Percentiles rank a stretch among this genome's conserved stretches.
Evolutionary conservation across 2,113 vertebrate species (phyloP).

Genomic region (Vulpes ferrilata): DNA sequence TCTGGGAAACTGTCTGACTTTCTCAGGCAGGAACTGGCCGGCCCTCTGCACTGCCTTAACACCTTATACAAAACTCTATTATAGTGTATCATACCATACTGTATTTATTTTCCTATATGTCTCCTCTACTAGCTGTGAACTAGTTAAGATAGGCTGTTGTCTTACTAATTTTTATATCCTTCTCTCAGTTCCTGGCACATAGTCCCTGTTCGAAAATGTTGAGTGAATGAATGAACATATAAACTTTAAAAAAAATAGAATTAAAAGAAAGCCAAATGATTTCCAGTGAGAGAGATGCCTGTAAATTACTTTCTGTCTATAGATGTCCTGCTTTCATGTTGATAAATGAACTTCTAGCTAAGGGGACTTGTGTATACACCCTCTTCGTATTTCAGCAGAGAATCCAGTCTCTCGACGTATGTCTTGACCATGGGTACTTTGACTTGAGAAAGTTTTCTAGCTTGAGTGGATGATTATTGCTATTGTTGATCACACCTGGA

Average conservation of each 20-base stretch:
- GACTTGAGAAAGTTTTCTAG: conserved; percentile 33
- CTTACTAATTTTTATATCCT: conserved; percentile 24
- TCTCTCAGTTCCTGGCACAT: not conserved
- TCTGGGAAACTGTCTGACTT: not conserved
- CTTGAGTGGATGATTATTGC: not conserved
- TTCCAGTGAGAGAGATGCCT: not conserved
- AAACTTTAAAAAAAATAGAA: not conserved
- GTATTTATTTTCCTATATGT: not conserved
- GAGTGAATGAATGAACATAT: conserved; percentile 35
- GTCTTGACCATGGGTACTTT: not conserved
- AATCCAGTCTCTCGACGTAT: not conserved
- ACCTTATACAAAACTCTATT: not conserved
- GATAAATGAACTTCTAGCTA: not conserved
- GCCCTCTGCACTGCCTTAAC: not conserved
- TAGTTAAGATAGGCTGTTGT: not conserved
- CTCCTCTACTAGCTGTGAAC: not conserved
- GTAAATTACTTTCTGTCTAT: not conserved
- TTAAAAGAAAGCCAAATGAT: not conserved
- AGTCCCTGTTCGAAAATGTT: conserved; percentile 1
- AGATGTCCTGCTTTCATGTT: not conserved
- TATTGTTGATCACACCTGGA: not conserved
- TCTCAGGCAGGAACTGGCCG: not conserved
- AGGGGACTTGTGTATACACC: not conserved
- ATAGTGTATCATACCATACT: not conserved
- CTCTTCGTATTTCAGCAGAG: not conserved